phyloP scores from a whole-genome alignment of 2,113 vertebrate species.

The Urocolius indicus region DNA sequence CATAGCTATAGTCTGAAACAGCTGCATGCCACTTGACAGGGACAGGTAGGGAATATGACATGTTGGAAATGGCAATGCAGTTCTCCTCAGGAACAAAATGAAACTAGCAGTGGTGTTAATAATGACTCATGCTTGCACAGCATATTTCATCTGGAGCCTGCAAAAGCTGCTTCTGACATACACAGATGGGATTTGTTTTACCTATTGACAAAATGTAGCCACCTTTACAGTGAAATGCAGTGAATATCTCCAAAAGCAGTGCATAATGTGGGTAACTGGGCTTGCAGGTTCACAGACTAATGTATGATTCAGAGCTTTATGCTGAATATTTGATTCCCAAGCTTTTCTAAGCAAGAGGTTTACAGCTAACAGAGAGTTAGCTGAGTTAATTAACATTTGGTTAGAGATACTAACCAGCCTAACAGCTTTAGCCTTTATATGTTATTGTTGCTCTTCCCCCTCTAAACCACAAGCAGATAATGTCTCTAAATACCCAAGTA shows the following conservation, averaged over 20 bases:
- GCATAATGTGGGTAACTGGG: background rate
- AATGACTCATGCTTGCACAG: conserved; percentile 64
- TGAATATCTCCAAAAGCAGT: background rate
- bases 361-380: background rate
- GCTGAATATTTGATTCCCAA: background rate
- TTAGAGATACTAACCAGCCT: background rate
- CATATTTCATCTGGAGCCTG: conserved; percentile 47
- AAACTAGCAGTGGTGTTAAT: conserved; percentile 26
- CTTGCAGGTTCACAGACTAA: background rate
- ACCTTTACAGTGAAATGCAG: background rate
- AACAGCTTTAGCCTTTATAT: background rate
- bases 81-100: conserved; percentile 54
- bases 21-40: conserved; percentile 22
- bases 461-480: background rate
- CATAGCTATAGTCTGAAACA: conserved; percentile 30
- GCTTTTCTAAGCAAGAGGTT: background rate
- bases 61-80: conserved; percentile 21
- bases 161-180: conserved; percentile 32
- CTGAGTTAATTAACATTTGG: background rate
- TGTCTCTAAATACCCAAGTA: background rate
- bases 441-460: background rate
- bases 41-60: conserved; percentile 48
- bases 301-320: conserved; percentile 1
- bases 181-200: background rate
- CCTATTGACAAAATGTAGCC: background rate